Evolutionary conservation across 2,888 invertebrate genomes (phyloP), one percentile per base, ranked within the genome.

Genomic region (Eudemis profundana): DNA sequence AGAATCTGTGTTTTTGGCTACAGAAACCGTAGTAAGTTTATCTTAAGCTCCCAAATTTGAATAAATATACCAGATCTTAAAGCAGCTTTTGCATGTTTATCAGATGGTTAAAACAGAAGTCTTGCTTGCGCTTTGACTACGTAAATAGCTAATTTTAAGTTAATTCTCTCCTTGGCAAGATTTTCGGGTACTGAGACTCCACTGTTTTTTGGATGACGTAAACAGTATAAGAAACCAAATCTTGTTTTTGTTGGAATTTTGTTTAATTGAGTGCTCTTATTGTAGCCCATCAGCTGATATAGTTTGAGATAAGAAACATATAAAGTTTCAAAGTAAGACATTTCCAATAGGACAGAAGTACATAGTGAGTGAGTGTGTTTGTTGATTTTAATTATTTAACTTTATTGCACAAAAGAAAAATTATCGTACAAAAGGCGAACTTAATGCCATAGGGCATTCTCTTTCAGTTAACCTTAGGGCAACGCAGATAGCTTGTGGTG

Each of bases 121-220:
- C 21, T 23, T 38, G 14, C 61, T 53, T 36, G 61, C 23, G 12
- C 21, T 19, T 17, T 36, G 36, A 17, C 21, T 19, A 61, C 42
- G 42, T 54, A 38, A 42, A 42, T 53, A 61, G 21, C 23, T 19
- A 29, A 44, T 57, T 62, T 33, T 38, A 46, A 42, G 15, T 53
- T 46, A 54, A 54, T 62, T 44, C 15, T 33, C 61, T 53, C 36
- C 17, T 40, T 29, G 50, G 21, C 38, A 15, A 54, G 40, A 19
- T 40, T 62, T 40, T 40, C 1, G 4, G 38, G 53, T 21, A 21
- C 36, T 36, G 4, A 47, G 15, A 19, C 27, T 47, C 14, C 10
- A n/a, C 33, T 47, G 54, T 54, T 40, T 62, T 62, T 56, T 62
- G 14, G 61, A 27, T 15, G n/a, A 51, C n/a, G 33, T 8, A 40